A percentile compares a stretch with the other conserved stretches of the same genome.
Conservation (phyloP, 30 jellyfish, hydroid and myxozoan species). For the Aurelia aurita region DNA sequence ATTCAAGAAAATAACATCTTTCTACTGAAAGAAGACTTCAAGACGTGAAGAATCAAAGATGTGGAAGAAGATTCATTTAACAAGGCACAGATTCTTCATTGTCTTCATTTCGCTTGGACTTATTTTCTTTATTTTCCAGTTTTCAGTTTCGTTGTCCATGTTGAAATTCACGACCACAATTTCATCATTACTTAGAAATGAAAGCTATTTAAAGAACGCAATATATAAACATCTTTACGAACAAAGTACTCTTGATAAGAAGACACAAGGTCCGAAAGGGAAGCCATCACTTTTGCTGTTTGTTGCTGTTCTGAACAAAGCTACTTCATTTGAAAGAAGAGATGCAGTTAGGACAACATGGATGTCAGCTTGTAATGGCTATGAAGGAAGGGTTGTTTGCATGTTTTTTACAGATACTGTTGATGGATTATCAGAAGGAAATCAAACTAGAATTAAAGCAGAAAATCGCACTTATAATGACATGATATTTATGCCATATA, state of each 20-base stretch:
- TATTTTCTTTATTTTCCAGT: neutral
- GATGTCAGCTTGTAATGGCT: slow-evolving; percentile 68
- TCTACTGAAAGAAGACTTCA: too few species aligned
- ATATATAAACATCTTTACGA: too few species aligned
- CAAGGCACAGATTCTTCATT: neutral
- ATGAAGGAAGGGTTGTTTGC: slow-evolving; percentile 45
- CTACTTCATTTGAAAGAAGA: slow-evolving; percentile 57
- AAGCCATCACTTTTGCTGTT: slow-evolving; percentile 22
- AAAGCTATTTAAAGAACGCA: too few species aligned
- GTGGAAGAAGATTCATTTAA: too few species aligned
- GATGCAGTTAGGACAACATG: slow-evolving; percentile 82
- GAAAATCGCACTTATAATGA: slow-evolving; percentile 61
- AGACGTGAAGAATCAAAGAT: too few species aligned
- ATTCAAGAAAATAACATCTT: too few species aligned
- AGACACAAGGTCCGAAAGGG: neutral
- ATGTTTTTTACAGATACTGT: slow-evolving; percentile 78
- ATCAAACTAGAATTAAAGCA: slow-evolving; percentile 4
- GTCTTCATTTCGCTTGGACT: neutral
- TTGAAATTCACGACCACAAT: neutral
- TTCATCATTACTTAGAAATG: neutral
- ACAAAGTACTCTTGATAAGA: neutral
- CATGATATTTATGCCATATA: slow-evolving; percentile 83
- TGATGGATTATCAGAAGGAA: slow-evolving; percentile 33
- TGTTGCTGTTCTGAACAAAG: slow-evolving; percentile 77
- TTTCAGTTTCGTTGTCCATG: neutral